Percentiles rank a stretch among this genome's conserved stretches.
Evolutionary conservation across 2,888 invertebrate species (phyloP).

Genomic region (Orchesellides sinensis): DNA sequence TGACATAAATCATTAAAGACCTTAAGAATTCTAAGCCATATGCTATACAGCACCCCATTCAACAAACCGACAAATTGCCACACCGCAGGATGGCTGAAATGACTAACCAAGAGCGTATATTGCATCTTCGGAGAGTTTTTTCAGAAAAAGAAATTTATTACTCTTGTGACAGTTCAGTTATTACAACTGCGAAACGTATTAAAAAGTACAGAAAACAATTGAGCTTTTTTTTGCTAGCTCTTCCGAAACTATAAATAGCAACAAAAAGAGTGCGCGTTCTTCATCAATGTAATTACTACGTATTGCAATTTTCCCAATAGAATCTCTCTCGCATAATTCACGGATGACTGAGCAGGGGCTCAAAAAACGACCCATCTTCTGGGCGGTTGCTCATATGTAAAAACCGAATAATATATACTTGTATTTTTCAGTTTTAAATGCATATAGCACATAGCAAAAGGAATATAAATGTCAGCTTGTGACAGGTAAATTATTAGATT

Average conservation of each 20-base stretch:
- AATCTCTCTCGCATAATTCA: neutral
- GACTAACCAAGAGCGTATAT: constrained; percentile 10
- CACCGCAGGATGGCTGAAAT: constrained; percentile 47
- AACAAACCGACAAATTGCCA: constrained; percentile 9
- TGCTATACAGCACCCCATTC: neutral
- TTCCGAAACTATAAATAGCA: constrained; percentile 39
- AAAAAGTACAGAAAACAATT: constrained; percentile 40
- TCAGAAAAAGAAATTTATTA: constrained; percentile 56
- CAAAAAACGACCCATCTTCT: neutral
- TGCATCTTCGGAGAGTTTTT: too few species aligned
- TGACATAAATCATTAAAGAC: too few species aligned
- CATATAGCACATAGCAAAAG: neutral
- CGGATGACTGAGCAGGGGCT: neutral
- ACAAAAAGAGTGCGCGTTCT: neutral
- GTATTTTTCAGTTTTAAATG: neutral
- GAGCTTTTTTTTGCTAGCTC: constrained; percentile 20
- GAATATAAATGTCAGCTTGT: constrained; percentile 53
- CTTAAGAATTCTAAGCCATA: too few species aligned
- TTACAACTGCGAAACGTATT: constrained; percentile 27
- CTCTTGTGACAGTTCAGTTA: constrained; percentile 63
- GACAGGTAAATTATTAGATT: constrained; percentile 66
- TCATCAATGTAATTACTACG: constrained; percentile 26
- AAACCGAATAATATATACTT: too few species aligned
- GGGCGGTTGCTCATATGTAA: too few species aligned
- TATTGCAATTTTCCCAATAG: constrained; percentile 51